Conservation (phyloP, 2,888 invertebrate genomes). For the Oxycera nigricornis region DNA sequence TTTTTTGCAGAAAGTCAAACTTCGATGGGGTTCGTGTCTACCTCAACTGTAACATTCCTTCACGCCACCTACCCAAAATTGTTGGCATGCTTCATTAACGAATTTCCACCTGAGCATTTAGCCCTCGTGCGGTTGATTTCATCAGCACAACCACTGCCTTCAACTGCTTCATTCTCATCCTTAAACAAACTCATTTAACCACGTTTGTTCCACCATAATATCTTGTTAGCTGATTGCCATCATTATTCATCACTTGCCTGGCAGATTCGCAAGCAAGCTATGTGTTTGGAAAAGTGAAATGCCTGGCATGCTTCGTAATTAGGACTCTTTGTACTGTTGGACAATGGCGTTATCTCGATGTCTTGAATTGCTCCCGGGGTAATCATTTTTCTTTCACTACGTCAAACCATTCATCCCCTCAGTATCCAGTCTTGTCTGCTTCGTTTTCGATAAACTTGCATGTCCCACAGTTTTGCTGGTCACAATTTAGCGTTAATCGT, state of each 20-base stretch:
- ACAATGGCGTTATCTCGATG: constrained; percentile 35
- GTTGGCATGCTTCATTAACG: neutral
- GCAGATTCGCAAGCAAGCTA: neutral
- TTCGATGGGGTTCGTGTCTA: too few relatives aligned
- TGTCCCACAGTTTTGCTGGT: neutral
- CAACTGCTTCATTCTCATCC: neutral
- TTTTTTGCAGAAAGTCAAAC: too few relatives aligned
- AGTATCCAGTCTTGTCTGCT: neutral
- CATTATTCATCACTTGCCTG: constrained; percentile 29
- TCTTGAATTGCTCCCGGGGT: constrained; percentile 37
- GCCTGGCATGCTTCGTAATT: constrained; percentile 34
- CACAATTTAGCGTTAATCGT: neutral
- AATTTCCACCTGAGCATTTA: neutral
- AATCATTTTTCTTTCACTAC: constrained; percentile 26
- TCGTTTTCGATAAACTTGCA: neutral
- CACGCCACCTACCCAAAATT: neutral
- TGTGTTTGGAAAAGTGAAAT: neutral
- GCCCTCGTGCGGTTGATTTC: neutral
- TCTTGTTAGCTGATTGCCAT: constrained; percentile 33
- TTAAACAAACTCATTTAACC: neutral
- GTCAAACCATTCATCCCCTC: neutral
- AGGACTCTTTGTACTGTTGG: constrained; percentile 34
- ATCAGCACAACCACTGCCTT: neutral
- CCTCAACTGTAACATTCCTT: too few relatives aligned
- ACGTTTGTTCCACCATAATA: constrained; percentile 10